These are phyloP conservation scores for Prenolepis imparis DNA, from an alignment of 2,888 invertebrate species.

Conservation along the genomic window DNA sequence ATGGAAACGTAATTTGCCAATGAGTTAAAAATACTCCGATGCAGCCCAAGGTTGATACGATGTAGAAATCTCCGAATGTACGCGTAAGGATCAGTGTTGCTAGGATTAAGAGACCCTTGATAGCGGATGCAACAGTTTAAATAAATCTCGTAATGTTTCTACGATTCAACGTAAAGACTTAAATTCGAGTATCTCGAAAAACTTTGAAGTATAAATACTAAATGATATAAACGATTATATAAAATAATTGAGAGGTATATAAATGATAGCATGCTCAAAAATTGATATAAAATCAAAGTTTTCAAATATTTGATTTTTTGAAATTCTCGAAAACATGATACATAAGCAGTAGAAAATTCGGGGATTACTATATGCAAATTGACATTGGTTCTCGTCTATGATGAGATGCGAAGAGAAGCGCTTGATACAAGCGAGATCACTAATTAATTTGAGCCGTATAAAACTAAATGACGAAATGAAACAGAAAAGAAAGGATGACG, in stretches of 20 bases:
- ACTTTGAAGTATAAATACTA: background rate
- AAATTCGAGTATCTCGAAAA: constrained; percentile 5
- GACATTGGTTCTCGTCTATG: constrained; percentile 12
- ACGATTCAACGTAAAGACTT: constrained; percentile 10
- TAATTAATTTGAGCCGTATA: constrained; percentile 50
- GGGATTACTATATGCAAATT: constrained; percentile 16
- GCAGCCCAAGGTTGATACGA: constrained; percentile 38
- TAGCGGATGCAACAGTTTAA: background rate
- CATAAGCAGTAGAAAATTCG: background rate
- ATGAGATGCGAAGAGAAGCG: constrained; percentile 13
- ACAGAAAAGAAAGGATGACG: constrained; percentile 48
- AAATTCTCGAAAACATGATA: constrained; percentile 3
- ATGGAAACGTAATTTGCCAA: constrained; percentile 38
- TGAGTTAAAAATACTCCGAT: constrained; percentile 45
- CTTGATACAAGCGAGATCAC: background rate
- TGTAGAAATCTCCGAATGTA: constrained; percentile 44
- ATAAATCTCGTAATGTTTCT: constrained; percentile 33
- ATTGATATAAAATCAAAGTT: constrained; percentile 28
- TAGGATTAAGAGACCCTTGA: constrained; percentile 11
- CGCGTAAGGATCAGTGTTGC: background rate
- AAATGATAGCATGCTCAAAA: constrained; percentile 8
- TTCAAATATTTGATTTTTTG: constrained; percentile 8
- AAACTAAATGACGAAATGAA: constrained; percentile 25
- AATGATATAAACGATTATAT: background rate
- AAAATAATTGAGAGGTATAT: background rate